Evolutionary conservation across 1,140 invertebrate species (phyloP).

Genomic region (Danaus plexippus): DNA sequence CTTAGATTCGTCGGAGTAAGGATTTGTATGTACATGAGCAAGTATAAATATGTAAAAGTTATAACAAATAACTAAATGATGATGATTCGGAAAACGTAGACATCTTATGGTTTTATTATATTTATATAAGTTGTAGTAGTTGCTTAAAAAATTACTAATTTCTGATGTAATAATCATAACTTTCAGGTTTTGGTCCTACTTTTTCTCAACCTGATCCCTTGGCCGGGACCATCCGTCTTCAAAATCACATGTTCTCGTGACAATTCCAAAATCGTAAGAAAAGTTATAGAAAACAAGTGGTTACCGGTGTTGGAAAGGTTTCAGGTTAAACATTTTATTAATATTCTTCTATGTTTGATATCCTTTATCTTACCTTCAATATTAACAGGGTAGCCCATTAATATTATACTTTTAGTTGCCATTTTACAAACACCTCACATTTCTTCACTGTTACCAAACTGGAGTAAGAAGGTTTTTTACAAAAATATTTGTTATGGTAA

Average conservation of each 20-base stretch:
- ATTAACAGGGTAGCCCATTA: conserved; percentile 1
- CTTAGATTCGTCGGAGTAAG: too few relatives aligned
- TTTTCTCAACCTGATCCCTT: conserved; percentile 86
- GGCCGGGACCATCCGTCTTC: conserved; percentile 88
- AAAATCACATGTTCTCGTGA: conserved; percentile 90
- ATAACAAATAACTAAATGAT: too few relatives aligned
- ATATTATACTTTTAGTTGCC: not conserved
- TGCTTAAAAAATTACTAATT: too few relatives aligned
- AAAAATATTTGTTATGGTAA: too few relatives aligned
- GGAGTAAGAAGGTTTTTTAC: too few relatives aligned
- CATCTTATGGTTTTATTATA: too few relatives aligned
- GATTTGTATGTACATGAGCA: too few relatives aligned
- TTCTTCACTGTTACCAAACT: too few relatives aligned
- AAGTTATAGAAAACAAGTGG: conserved; percentile 92
- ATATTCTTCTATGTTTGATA: not conserved
- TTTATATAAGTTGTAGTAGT: too few relatives aligned
- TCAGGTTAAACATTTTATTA: conserved; percentile 62
- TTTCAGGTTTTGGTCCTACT: conserved; percentile 82
- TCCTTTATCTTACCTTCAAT: not conserved
- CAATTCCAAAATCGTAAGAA: conserved; percentile 89
- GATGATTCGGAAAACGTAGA: too few relatives aligned
- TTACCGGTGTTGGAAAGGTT: conserved; percentile 89
- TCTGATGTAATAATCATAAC: not conserved
- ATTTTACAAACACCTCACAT: too few relatives aligned
- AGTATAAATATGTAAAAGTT: too few relatives aligned